phyloP scores from a whole-genome alignment of 2,113 vertebrate species.

The Danionella cerebrum region DNA sequence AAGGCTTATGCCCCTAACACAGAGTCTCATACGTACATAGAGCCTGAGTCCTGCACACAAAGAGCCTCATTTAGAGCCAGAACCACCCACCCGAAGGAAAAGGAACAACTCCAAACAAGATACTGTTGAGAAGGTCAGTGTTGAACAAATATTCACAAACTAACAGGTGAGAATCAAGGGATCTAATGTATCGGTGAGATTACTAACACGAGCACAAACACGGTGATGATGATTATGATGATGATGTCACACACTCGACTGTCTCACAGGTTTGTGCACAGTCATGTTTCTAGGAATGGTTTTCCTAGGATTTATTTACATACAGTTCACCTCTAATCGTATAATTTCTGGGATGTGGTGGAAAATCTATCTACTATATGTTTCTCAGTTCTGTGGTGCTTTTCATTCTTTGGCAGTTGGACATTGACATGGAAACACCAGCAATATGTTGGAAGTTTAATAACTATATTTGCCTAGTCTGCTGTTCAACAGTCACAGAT shows the following conservation, averaged over 20 bases:
- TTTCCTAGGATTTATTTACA: too few relatives aligned
- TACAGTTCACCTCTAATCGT: too few relatives aligned
- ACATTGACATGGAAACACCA: too few relatives aligned
- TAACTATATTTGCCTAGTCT: too few relatives aligned
- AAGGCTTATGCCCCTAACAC: slow-evolving; percentile 31
- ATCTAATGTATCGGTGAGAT: not conserved
- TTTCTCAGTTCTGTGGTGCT: too few relatives aligned
- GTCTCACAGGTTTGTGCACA: not conserved
- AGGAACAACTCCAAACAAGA: slow-evolving; percentile 42
- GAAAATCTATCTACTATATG: not conserved
- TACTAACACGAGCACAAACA: not conserved
- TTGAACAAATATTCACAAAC: not conserved
- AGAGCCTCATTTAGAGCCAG: slow-evolving; percentile 38
- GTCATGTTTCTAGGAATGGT: too few relatives aligned
- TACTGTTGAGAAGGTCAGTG: slow-evolving; percentile 36
- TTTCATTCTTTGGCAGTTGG: too few relatives aligned
- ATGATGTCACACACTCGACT: not conserved
- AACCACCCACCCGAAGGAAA: slow-evolving; percentile 36
- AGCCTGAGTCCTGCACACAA: slow-evolving; percentile 41
- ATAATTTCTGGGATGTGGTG: not conserved
- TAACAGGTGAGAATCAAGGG: not conserved
- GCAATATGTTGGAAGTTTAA: too few relatives aligned
- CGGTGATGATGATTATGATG: not conserved
- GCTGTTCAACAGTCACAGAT: too few relatives aligned
- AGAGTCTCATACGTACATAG: slow-evolving; percentile 40